Evolutionary conservation across 1,140 invertebrate species (phyloP), one percentile per base, ranked within the genome.

Genomic region (Drosophila repleta): DNA sequence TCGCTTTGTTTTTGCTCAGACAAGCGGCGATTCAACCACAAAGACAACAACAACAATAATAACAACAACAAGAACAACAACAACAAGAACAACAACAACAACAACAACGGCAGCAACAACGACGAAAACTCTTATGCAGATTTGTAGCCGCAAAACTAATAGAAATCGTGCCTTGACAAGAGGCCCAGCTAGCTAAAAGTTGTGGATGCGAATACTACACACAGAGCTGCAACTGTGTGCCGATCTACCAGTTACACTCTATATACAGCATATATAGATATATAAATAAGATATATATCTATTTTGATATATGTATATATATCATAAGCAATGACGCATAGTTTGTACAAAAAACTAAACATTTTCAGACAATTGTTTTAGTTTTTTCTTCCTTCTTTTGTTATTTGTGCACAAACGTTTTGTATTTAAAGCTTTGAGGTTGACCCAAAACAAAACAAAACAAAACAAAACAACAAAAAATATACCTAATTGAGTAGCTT

Each of bases 361-460:
- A 45, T 45, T 65, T 65, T 79, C 37, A 43, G 20, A 21, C 20
- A 79, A 53, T 68, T 66, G 45, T n/a, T 62, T 24, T 51, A 41
- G 45, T 60, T 51, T 45, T 43, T 29, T 37, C 51, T 10, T 18
- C 18, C 1, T 43, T 15, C 37, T 62, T 77, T 85, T 85, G 81
- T 85, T 85, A 85, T 85, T 85, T 85, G 81, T 85, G 81, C 81
- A 85, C 82, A 78, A 87, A 85, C 82, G 61, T 71, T 57, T 35
- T 46, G 57, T 46, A 32, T 39, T 57, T 45, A 10, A 43, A 29
- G 17, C 55, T 39, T 55, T 57, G 46, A 37, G 24, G 2, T 65
- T 65, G 45, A 29, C 1, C 37, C n/a, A 15, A 17, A 13, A n/a
- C 4, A 39, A 39, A 39, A 13, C 20, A 51, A 58, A 43, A 7